Conservation (phyloP, 2,888 invertebrate genomes). For the Myathropa florea region DNA sequence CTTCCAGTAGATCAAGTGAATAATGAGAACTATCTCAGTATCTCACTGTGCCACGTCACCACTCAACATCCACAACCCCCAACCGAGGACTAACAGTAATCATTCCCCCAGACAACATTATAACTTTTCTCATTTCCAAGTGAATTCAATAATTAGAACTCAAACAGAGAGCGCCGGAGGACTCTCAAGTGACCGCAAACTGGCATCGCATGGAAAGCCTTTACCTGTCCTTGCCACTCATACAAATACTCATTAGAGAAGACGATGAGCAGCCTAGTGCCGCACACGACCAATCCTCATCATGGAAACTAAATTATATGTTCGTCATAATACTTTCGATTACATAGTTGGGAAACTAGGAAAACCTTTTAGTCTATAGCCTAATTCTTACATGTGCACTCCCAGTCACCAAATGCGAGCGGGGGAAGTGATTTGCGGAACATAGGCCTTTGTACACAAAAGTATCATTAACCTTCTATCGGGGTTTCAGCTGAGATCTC, state of each 20-base stretch:
- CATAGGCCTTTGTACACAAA: slow-evolving; percentile 27
- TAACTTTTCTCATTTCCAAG: slow-evolving; percentile 66
- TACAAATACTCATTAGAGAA: background rate
- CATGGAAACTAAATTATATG: slow-evolving; percentile 58
- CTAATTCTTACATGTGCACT: slow-evolving; percentile 6
- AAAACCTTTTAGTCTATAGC: slow-evolving; percentile 63
- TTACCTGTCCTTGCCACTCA: background rate
- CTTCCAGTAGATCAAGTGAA: slow-evolving; percentile 24
- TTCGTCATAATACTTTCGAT: slow-evolving; percentile 59
- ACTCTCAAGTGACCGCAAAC: slow-evolving; percentile 43
- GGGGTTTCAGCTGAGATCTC: background rate
- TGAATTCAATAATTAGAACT: slow-evolving; percentile 65
- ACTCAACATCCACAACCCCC: background rate
- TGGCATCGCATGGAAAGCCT: background rate
- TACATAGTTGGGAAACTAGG: slow-evolving; percentile 60
- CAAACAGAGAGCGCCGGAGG: slow-evolving; percentile 11
- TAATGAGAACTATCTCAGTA: slow-evolving; percentile 39
- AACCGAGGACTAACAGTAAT: slow-evolving; percentile 40
- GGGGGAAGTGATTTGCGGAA: background rate
- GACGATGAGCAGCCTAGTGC: background rate
- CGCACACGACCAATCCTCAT: slow-evolving; percentile 31
- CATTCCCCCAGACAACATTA: slow-evolving; percentile 52
- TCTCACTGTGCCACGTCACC: slow-evolving; percentile 1
- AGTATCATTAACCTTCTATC: slow-evolving; percentile 39
- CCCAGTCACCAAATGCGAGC: background rate